Evolutionary conservation across 1,140 invertebrate genomes (phyloP).

Genomic region (Leptinotarsa undecemlineata): DNA sequence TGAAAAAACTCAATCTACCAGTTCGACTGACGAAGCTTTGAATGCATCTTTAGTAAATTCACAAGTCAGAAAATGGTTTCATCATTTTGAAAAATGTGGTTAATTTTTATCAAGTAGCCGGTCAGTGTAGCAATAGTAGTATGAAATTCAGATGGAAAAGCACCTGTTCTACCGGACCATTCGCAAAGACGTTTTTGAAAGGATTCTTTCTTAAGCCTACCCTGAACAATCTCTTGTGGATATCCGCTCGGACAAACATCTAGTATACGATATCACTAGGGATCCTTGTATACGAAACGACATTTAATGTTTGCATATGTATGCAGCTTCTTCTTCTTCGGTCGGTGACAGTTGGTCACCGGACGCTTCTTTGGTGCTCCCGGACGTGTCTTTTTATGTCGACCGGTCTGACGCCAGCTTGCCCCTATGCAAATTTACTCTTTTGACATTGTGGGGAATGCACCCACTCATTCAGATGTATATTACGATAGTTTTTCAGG

Average conservation of each 20-base stretch:
- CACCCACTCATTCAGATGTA: too few relatives aligned
- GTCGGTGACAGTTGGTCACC: constrained; percentile 48
- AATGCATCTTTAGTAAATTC: too few relatives aligned
- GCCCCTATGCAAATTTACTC: constrained; percentile 44
- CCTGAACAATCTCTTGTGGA: constrained; percentile 3
- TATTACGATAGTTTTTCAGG: too few relatives aligned
- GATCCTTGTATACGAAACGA: constrained; percentile 25
- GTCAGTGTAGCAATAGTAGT: too few relatives aligned
- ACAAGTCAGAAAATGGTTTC: too few relatives aligned
- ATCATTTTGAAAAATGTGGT: too few relatives aligned
- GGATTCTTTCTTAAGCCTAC: not conserved
- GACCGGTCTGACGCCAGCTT: constrained; percentile 43
- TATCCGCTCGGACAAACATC: constrained; percentile 11
- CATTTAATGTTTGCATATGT: constrained; percentile 47
- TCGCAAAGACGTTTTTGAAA: too few relatives aligned
- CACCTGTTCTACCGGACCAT: too few relatives aligned
- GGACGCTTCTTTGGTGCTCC: constrained; percentile 38
- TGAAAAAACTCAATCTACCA: too few relatives aligned
- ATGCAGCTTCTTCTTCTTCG: constrained; percentile 41
- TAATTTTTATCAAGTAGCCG: too few relatives aligned
- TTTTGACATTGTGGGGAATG: not conserved
- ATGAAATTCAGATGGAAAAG: too few relatives aligned
- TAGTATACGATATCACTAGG: constrained; percentile 5
- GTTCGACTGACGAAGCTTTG: too few relatives aligned
- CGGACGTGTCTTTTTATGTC: constrained; percentile 45